Evolutionary conservation across 2,888 invertebrate genomes (phyloP).

Genomic region (Philopedon plagiatum): DNA sequence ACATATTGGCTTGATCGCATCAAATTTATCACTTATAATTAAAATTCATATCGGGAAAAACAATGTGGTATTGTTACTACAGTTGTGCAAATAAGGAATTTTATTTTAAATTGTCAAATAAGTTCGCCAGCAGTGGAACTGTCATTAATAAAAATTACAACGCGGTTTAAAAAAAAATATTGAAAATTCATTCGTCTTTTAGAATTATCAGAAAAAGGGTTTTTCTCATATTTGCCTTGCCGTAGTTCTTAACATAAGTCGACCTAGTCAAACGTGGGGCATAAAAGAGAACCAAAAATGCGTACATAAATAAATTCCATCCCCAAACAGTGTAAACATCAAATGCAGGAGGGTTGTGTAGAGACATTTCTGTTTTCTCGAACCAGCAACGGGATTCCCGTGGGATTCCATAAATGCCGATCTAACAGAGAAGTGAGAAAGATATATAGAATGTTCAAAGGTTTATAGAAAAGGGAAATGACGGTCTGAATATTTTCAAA

Average conservation of each 20-base stretch:
- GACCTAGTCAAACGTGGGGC: not conserved
- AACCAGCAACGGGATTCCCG: slow-evolving; percentile 51
- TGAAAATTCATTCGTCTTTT: too few relatives aligned
- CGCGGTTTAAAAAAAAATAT: too few relatives aligned
- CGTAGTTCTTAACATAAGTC: not conserved
- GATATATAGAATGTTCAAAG: slow-evolving; percentile 25
- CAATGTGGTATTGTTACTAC: too few relatives aligned
- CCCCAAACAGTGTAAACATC: slow-evolving; percentile 13
- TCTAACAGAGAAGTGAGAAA: slow-evolving; percentile 34
- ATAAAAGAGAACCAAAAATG: slow-evolving; percentile 18
- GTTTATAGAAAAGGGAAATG: slow-evolving; percentile 17
- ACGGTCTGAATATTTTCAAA: not conserved
- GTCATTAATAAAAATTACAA: too few relatives aligned
- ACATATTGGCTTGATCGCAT: too few relatives aligned
- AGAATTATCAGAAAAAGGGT: too few relatives aligned
- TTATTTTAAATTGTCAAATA: too few relatives aligned
- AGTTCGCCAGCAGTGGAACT: too few relatives aligned
- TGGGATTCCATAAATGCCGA: slow-evolving; percentile 54
- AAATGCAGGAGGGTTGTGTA: slow-evolving; percentile 41
- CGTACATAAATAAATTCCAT: slow-evolving; percentile 19
- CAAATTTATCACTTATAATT: too few relatives aligned
- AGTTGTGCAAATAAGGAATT: too few relatives aligned
- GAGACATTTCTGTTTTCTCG: slow-evolving; percentile 54
- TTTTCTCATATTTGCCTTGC: not conserved
- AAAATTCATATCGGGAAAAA: too few relatives aligned